Evolutionary conservation across 2,113 vertebrate species (phyloP).

Genomic region (Hypanus sabinus): DNA sequence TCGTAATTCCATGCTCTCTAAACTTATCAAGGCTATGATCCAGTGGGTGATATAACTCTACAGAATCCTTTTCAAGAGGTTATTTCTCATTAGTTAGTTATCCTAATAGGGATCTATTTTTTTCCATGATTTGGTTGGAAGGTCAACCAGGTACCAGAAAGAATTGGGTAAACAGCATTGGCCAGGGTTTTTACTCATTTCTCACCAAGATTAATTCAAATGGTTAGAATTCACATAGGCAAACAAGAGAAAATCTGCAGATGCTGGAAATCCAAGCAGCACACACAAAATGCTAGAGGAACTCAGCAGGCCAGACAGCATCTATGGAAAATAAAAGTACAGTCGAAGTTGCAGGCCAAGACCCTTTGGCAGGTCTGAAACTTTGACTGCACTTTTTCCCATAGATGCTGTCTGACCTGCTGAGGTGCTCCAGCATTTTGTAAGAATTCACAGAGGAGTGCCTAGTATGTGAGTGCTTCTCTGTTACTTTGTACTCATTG

Average conservation of each 20-base stretch:
- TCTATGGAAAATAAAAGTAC: no score
- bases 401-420: no score
- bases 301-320: no score
- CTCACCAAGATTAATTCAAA: not conserved
- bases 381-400: no score
- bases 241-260: no score
- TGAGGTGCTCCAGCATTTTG: no score
- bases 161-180: not conserved
- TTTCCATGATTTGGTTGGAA: not conserved
- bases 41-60: not conserved
- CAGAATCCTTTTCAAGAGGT: not conserved
- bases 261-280: no score
- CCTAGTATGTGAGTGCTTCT: no score
- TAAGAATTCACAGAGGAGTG: not conserved
- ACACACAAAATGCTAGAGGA: no score
- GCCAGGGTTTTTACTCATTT: not conserved
- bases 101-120: not conserved
- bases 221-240: not conserved
- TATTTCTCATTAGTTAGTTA: not conserved
- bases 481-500: no score
- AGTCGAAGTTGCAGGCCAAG: no score
- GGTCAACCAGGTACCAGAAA: not conserved
- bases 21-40: not conserved
- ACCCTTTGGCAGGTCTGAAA: no score
- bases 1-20: not conserved